phyloP scores from a whole-genome alignment of 2,888 invertebrate species.

The Megaustenia siamemsis region DNA sequence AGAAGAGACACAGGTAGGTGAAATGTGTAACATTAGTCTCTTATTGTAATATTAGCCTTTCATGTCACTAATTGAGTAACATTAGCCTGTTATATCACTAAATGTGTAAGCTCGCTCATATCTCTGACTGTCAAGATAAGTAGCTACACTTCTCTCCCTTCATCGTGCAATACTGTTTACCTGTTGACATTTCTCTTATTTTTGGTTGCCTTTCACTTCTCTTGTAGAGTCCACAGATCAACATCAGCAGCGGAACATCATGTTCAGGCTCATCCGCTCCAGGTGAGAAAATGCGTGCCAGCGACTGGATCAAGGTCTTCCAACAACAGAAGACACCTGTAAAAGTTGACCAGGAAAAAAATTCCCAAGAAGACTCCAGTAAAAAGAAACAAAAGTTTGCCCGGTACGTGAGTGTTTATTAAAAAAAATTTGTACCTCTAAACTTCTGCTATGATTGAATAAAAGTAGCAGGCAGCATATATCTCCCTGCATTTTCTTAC shows the following conservation, averaged over 20 bases:
- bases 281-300: constrained; percentile 50
- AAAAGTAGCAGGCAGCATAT: not conserved
- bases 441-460: not conserved
- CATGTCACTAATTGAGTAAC: no score
- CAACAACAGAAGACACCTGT: constrained; percentile 57
- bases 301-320: constrained; percentile 57
- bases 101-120: no score
- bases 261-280: constrained; percentile 25
- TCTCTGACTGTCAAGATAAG: no score
- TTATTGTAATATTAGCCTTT: no score
- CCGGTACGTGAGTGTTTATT: constrained; percentile 43
- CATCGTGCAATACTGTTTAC: no score
- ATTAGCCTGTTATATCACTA: no score
- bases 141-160: no score
- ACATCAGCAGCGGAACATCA: constrained; percentile 39
- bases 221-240: not conserved
- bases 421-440: no score
- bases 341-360: constrained; percentile 32
- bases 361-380: constrained; percentile 52
- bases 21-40: no score
- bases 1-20: not conserved
- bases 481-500: not conserved
- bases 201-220: no score
- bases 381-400: constrained; percentile 57
- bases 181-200: no score